Percentiles rank a stretch among this genome's conserved stretches.
Evolutionary conservation across 2,113 vertebrate species (phyloP).

Genomic region (Pungitius pungitius): DNA sequence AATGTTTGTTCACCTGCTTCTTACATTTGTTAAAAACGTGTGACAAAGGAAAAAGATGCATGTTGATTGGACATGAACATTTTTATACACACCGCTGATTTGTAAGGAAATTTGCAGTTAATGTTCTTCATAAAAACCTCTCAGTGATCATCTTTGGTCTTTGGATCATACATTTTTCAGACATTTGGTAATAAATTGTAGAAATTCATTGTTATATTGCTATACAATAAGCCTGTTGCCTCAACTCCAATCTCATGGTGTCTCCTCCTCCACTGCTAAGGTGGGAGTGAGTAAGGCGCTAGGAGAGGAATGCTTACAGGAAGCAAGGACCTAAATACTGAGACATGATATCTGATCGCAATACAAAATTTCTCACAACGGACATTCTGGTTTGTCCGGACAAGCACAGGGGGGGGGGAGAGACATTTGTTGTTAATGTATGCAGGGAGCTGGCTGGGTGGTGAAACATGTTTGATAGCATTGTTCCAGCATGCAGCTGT

Average conservation of each 20-base stretch:
- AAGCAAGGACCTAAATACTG: not conserved
- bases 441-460: too few species aligned
- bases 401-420: too few species aligned
- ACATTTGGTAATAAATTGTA: slow-evolving; percentile 1
- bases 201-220: slow-evolving; percentile 2
- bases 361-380: not conserved
- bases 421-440: too few species aligned
- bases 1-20: slow-evolving; percentile 57
- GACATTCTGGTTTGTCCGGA: not conserved
- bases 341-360: not conserved
- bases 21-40: slow-evolving; percentile 42
- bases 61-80: slow-evolving; percentile 37
- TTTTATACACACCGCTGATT: slow-evolving; percentile 66
- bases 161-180: slow-evolving; percentile 1
- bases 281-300: not conserved
- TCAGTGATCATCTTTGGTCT: slow-evolving; percentile 25
- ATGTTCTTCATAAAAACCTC: slow-evolving; percentile 42
- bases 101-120: slow-evolving; percentile 51
- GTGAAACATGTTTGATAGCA: not conserved
- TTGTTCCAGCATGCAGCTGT: not conserved
- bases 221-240: not conserved
- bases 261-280: not conserved
- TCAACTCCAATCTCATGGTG: not conserved
- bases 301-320: not conserved
- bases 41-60: slow-evolving; percentile 35